Base-by-base conservation (phyloP, 2,113 vertebrate genomes). In the Physeter macrocephalus region DNA sequence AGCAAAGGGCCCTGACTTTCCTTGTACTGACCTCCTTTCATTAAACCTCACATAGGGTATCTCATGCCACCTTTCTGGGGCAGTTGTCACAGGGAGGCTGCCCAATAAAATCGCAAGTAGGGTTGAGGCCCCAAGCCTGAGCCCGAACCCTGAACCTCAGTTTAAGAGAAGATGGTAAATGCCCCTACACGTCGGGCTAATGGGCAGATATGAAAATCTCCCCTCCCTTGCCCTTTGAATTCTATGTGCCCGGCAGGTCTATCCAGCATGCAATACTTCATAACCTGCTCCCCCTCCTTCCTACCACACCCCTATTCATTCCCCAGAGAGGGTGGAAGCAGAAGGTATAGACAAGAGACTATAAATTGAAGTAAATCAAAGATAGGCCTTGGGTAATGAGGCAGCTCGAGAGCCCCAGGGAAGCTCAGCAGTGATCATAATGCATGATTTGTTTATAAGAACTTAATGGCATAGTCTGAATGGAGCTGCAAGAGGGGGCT, bases 241-340 rank as follows among this genome's bases (percentile, higher is more conserved):
- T 6, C 57, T 23, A 4, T 1, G 8, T 34, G 62, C 62, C 90
- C 31, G 9, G 46, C 14, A 3, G 8, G 36, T 64, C 15, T 17
- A 3, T 54, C 59, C 39, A 43, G 43, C 13, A 43, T 1, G 0
- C 36, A 27, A 6, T 13, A 49, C 71, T 15, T 54, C 20, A 66
- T 7, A 6, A 72, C n/a, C 39, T 7, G 1, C 6, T n/a, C n/a
- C 61, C 39, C n/a, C 29, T 9, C 17, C 36, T 1, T 14, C 41
- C 17, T n/a, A 3, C 62, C 23, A 43, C 20, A 66, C n/a, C 78
- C 29, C 14, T 20, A 29, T 7, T 29, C 23, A 10, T 11, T 39
- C 88, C 54, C 85, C 66, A 66, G 94, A 75, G 67, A 86, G 27
- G 34, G n/a, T 18, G 0, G 71, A 89, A 96, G 71, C 86, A 93